Base-by-base conservation (phyloP, 2,113 vertebrate genomes). In the Neopipo cinnamomea region DNA sequence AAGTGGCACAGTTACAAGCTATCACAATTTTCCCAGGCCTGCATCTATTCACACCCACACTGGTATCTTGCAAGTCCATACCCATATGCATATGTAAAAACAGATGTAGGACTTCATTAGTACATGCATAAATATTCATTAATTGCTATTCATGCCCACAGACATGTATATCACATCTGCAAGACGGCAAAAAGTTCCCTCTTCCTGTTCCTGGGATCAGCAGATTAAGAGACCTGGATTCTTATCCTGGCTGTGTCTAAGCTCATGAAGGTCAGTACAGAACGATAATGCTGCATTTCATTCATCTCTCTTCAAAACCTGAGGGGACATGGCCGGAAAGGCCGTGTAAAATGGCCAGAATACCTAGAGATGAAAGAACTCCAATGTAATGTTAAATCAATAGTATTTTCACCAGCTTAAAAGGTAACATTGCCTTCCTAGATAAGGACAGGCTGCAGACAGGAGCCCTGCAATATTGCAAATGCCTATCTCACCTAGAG, bases 31-130 rank as follows among this genome's bases (percentile, higher is more conserved):
- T 88, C 88, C 76, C 91, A 95, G 82, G 52, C 68, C 61, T 58
- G 68, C 72, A 72, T 84, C 76, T 93, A 63, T 75, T 91, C 90
- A 83, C 88, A 88, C 92, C 85, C 93, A 89, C 68, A 33, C 24
- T 22, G 33, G 28, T 93, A 95, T 93, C 94, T 95, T 44, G 37
- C 63, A 91, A 80, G 89, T 71, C 73, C 96, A 95, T 80, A 92
- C 33, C 28, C 53, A n/a, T 5, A 71, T 56, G 56, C 75, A 44
- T 33, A 65, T 71, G 79, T 77, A 93, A 95, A 92, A 92, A 83
- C 55, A 95, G 67, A 91, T 46, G 50, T 6, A 74, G 35, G 23
- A 19, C 37, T 74, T 88, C 91, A 80, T 74, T 59, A 79, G 39
- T 33, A 21, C 42, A 22, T 14, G 3, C 11, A 61, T 68, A 47